Conservation (phyloP, 2,888 invertebrate species). For the Drosophila seclusa region DNA sequence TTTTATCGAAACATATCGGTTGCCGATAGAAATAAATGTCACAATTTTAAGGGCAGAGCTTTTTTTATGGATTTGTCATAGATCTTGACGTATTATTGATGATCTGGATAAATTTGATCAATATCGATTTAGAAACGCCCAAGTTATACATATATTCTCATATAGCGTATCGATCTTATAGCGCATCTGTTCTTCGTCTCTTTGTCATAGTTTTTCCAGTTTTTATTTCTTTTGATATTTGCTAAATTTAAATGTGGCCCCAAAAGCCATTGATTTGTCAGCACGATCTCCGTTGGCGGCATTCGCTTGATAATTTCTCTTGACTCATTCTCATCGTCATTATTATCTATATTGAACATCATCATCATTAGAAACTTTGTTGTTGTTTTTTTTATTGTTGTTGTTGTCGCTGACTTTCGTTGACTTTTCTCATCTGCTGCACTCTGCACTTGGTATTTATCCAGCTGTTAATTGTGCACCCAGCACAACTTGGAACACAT, state of each 20-base stretch:
- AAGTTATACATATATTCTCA: neutral
- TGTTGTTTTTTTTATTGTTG: neutral
- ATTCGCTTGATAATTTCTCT: constrained; percentile 32
- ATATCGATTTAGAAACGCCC: neutral
- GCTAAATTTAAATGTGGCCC: constrained; percentile 67
- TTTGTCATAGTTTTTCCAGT: constrained; percentile 37
- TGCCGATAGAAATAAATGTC: neutral
- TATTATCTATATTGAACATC: constrained; percentile 9
- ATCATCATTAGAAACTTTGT: constrained; percentile 17
- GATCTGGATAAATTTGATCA: neutral
- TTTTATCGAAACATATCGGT: neutral
- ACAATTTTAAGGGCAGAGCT: neutral
- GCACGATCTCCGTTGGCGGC: constrained; percentile 32
- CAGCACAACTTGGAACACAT: constrained; percentile 22
- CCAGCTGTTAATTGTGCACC: constrained; percentile 73
- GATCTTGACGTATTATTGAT: neutral
- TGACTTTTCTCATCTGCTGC: constrained; percentile 55
- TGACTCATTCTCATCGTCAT: constrained; percentile 30
- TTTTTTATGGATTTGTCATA: neutral
- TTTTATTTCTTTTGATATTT: constrained; percentile 33
- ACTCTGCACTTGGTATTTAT: constrained; percentile 55
- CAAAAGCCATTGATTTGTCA: constrained; percentile 71
- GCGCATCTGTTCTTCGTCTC: constrained; percentile 28
- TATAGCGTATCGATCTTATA: neutral
- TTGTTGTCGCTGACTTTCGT: constrained; percentile 24